Conservation (phyloP, 2,113 vertebrate species). For the Notothenia coriiceps region DNA sequence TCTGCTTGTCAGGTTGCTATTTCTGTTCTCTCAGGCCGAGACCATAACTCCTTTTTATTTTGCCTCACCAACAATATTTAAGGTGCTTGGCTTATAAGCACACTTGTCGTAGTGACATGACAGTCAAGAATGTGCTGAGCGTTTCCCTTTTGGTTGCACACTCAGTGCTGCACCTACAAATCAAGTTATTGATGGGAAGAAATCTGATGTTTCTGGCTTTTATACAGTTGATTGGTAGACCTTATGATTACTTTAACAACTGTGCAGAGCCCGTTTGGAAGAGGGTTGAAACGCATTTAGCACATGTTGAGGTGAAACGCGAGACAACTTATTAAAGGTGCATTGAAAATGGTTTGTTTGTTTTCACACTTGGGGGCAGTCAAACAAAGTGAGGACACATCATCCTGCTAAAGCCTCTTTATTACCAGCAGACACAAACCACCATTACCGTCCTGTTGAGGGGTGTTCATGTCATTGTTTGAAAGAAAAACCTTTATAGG, state of each 20-base stretch:
- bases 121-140: constrained; percentile 34
- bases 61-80: constrained; percentile 17
- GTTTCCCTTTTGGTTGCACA: constrained; percentile 31
- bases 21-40: constrained; percentile 32
- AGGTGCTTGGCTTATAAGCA: constrained; percentile 14
- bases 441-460: neutral
- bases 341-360: neutral
- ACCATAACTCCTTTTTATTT: neutral
- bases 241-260: neutral
- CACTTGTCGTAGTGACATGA: constrained; percentile 17
- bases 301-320: neutral
- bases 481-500: neutral
- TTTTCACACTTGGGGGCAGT: neutral
- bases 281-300: neutral
- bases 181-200: constrained; percentile 33
- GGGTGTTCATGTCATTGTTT: neutral
- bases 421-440: neutral
- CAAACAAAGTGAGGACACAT: neutral
- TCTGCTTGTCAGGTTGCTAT: constrained; percentile 48
- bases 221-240: neutral
- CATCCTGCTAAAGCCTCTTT: neutral
- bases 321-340: neutral
- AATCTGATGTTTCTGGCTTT: constrained; percentile 27
- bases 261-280: neutral
- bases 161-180: constrained; percentile 27